Base-by-base conservation (phyloP, 2,797 vertebrate genomes). In the Muscicapa comitata region DNA sequence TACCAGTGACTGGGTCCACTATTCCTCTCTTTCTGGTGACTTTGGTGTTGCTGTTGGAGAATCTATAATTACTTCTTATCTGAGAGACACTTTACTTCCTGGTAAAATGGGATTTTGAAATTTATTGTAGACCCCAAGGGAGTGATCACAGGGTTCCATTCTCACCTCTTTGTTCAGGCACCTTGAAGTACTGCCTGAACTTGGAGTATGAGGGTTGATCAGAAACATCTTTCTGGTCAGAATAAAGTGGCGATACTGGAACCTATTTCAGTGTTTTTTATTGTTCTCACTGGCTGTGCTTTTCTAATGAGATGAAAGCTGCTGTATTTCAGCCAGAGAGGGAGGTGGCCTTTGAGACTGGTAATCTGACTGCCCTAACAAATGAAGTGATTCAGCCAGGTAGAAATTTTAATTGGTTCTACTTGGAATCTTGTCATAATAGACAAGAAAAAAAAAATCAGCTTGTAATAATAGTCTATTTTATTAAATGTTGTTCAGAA, bases 371-470 rank as follows among this genome's bases (percentile, higher is more conserved):
- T 65, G 31, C 35, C 62, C 17, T 73, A 40, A 54, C n/a, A 90
- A 85, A 76, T 53, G 15, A 85, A 77, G 42, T 0, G 0, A 15
- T 62, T 29, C 3, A 11, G 53, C 68, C 45, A 61, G 38, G 50
- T 80, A 90, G 54, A 90, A 71, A 74, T 93, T 70, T 55, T 73
- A 74, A 91, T 54, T 78, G 18, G 6, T 62, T 38, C 47, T 86
- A 8, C 28, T 35, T 68, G 38, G 28, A 81, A 67, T 68, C 42
- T 74, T 25, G 3, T 66, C 16, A 55, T 17, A 68, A 68, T 25
- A 55, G n/a, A 35, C 8, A 0, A 3, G 21, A 14, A 33, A 26
- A 42, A 38, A 51, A 28, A 7, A 26, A 26, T 7, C 53, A 37
- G 6, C 26, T 70, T 59, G 33, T 38, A 65, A 24, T 71, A 81